Evolutionary conservation across 1,140 invertebrate genomes (phyloP).

Genomic region (Drosophila tropicalis): DNA sequence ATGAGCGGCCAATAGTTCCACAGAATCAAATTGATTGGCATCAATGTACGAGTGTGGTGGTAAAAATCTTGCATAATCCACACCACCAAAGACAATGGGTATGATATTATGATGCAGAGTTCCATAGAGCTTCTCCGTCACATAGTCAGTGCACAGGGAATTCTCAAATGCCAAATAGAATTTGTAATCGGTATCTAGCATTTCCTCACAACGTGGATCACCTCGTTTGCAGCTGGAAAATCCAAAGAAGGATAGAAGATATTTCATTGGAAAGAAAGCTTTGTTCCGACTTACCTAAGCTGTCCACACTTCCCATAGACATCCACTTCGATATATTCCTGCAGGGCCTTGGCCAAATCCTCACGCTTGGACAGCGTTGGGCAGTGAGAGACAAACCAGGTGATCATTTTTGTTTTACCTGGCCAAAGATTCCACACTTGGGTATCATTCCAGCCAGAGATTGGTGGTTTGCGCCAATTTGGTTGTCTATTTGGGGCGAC

Average conservation of each 20-base stretch:
- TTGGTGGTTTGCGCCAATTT: slow-evolving; percentile 50
- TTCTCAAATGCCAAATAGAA: slow-evolving; percentile 88
- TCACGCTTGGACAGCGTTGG: slow-evolving; percentile 84
- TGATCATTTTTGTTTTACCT: slow-evolving; percentile 83
- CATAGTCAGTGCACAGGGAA: slow-evolving; percentile 84
- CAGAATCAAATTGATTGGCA: slow-evolving; percentile 84
- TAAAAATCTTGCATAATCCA: slow-evolving; percentile 84
- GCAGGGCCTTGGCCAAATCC: slow-evolving; percentile 84
- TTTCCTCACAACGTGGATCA: slow-evolving; percentile 79
- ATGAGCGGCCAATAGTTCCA: slow-evolving; percentile 84
- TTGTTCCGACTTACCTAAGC: slow-evolving; percentile 54
- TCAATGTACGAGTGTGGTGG: slow-evolving; percentile 87
- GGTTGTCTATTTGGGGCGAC: slow-evolving; percentile 55
- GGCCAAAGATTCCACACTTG: slow-evolving; percentile 63
- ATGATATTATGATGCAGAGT: slow-evolving; percentile 83
- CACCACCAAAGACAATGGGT: slow-evolving; percentile 85
- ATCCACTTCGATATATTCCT: slow-evolving; percentile 85
- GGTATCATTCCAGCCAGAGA: slow-evolving; percentile 47
- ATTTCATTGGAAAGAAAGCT: not conserved
- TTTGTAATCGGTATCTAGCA: slow-evolving; percentile 84
- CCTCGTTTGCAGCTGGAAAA: slow-evolving; percentile 74
- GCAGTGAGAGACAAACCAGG: slow-evolving; percentile 88
- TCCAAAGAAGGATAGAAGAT: not conserved
- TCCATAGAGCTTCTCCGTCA: slow-evolving; percentile 86
- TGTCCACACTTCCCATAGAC: slow-evolving; percentile 87